phyloP scores from a whole-genome alignment of 1,140 invertebrate genomes.

The Laodelphax striatellus region DNA sequence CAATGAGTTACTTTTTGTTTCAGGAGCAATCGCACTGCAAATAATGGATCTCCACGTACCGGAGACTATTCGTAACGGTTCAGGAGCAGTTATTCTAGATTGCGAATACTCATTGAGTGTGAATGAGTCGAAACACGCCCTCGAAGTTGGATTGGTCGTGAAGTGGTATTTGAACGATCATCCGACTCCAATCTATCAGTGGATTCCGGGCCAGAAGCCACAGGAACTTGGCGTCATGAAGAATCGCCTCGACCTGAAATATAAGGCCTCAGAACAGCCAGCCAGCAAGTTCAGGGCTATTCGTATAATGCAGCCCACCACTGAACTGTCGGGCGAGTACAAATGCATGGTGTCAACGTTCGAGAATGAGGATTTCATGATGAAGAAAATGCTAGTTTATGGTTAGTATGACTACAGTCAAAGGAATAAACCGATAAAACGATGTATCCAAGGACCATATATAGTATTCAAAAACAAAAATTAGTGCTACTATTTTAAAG shows the following conservation, averaged over 20 bases:
- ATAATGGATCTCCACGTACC: constrained; percentile 55
- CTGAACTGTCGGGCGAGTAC: constrained; percentile 58
- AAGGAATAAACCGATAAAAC: too few relatives aligned
- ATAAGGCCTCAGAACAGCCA: constrained; percentile 48
- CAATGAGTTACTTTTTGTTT: constrained; percentile 15
- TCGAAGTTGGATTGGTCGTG: constrained; percentile 46
- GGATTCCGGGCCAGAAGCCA: constrained; percentile 48
- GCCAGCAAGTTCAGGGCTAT: constrained; percentile 55
- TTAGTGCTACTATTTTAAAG: too few relatives aligned
- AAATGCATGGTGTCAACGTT: constrained; percentile 59
- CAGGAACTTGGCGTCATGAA: constrained; percentile 38
- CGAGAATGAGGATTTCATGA: constrained; percentile 46
- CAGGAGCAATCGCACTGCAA: constrained; percentile 27
- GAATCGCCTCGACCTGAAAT: constrained; percentile 52
- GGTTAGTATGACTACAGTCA: constrained; percentile 36
- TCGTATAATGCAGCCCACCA: constrained; percentile 49
- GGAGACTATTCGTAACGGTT: constrained; percentile 50
- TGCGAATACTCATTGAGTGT: constrained; percentile 55
- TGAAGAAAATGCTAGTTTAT: constrained; percentile 57
- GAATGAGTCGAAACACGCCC: constrained; percentile 27
- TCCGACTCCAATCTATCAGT: constrained; percentile 56
- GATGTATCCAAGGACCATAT: too few relatives aligned
- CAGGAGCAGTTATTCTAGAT: constrained; percentile 52
- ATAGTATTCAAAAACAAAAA: too few relatives aligned
- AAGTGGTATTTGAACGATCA: constrained; percentile 63